Percentiles rank a stretch among this genome's conserved stretches.
Evolutionary conservation across 1,140 invertebrate species (phyloP).

Genomic region (Scaptodrosophila lebanonensis): DNA sequence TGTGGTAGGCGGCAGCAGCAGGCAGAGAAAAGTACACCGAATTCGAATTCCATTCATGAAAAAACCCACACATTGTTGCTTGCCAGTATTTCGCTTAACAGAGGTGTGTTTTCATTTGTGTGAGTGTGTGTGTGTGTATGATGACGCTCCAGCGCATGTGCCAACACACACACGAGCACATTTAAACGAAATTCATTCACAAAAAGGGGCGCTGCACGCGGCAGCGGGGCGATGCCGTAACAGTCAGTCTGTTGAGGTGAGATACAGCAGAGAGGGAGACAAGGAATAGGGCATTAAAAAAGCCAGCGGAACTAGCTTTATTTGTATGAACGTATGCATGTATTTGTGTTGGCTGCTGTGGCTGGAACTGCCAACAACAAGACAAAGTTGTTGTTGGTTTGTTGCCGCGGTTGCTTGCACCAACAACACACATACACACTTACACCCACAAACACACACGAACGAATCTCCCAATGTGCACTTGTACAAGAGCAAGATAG

Average conservation of each 20-base stretch:
- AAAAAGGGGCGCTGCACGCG: slow-evolving; percentile 62
- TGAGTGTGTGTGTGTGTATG: slow-evolving; percentile 13
- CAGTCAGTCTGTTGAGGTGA: slow-evolving; percentile 45
- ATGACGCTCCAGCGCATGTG: slow-evolving; percentile 52
- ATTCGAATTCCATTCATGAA: slow-evolving; percentile 76
- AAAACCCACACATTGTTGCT: slow-evolving; percentile 69
- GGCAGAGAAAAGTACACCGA: slow-evolving; percentile 72
- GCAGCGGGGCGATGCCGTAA: slow-evolving; percentile 52
- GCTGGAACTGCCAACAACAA: slow-evolving; percentile 38
- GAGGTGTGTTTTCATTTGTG: slow-evolving; percentile 30
- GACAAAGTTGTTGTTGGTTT: slow-evolving; percentile 50
- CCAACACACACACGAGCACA: slow-evolving; percentile 32
- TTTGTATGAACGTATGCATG: no score
- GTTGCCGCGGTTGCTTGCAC: slow-evolving; percentile 44
- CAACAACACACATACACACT: slow-evolving; percentile 43
- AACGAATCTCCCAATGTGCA: slow-evolving; percentile 18
- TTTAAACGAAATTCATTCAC: slow-evolving; percentile 59
- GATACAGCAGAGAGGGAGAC: slow-evolving; percentile 15
- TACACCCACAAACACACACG: slow-evolving; percentile 28
- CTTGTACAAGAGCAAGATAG: slow-evolving; percentile 41
- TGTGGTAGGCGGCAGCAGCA: slow-evolving; percentile 43
- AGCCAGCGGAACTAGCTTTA: slow-evolving; percentile 59
- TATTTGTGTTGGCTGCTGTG: slow-evolving; percentile 40
- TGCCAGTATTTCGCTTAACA: no score
- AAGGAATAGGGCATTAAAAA: slow-evolving; percentile 9